Conservation (phyloP, 1,140 invertebrate genomes). For the Leptonema lineaticorne region DNA sequence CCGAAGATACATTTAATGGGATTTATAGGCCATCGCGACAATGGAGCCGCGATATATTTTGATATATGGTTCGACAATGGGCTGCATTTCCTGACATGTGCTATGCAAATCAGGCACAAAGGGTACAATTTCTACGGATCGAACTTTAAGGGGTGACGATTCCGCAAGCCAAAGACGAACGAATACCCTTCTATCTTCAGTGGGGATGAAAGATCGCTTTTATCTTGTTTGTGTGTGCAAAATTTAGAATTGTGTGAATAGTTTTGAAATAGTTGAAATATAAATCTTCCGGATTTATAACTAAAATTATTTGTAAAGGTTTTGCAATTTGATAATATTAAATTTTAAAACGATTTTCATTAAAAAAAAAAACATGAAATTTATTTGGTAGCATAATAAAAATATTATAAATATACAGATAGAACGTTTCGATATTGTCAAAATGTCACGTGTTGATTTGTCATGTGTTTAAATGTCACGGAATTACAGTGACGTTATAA, state of each 20-base stretch:
- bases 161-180: not conserved
- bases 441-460: too few species aligned
- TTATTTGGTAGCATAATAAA: too few species aligned
- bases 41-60: constrained; percentile 39
- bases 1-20: constrained; percentile 16
- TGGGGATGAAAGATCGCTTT: not conserved
- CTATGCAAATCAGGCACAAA: constrained; percentile 36
- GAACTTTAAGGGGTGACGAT: not conserved
- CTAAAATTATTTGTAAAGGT: too few species aligned
- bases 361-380: too few species aligned
- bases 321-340: too few species aligned
- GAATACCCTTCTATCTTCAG: not conserved
- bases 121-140: constrained; percentile 3
- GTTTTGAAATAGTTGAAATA: too few species aligned
- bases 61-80: constrained; percentile 29
- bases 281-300: too few species aligned
- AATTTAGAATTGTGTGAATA: constrained; percentile 4
- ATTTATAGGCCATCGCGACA: constrained; percentile 11
- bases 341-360: too few species aligned
- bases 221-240: not conserved
- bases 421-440: too few species aligned
- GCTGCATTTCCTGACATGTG: constrained; percentile 36
- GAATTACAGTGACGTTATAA: too few species aligned
- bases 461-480: too few species aligned
- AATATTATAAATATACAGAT: too few species aligned